Evolutionary conservation across 2,888 invertebrate species (phyloP).

Genomic region (Drosophila testacea): DNA sequence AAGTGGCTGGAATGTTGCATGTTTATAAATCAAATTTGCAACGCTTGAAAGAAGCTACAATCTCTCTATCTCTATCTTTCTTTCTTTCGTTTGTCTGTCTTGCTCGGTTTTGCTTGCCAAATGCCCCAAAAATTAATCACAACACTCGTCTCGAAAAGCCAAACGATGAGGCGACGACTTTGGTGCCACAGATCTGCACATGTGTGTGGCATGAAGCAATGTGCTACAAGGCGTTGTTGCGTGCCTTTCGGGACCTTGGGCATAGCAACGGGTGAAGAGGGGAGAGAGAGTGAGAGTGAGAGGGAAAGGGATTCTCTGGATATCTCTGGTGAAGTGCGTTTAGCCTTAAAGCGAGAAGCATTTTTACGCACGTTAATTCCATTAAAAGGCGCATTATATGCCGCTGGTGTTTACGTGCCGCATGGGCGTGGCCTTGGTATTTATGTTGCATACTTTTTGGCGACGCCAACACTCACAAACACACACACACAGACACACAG

Average conservation of each 20-base stretch:
- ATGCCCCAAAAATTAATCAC: slow-evolving; percentile 59
- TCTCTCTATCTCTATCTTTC: background rate
- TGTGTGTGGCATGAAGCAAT: slow-evolving; percentile 24
- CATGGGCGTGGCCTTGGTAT: slow-evolving; percentile 53
- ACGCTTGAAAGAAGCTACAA: slow-evolving; percentile 17
- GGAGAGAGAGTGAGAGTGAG: too few relatives aligned
- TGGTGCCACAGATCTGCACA: slow-evolving; percentile 21
- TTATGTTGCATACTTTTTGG: slow-evolving; percentile 57
- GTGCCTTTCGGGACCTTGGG: background rate
- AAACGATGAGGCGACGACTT: slow-evolving; percentile 17
- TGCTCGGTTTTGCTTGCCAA: slow-evolving; percentile 19
- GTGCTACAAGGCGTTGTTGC: slow-evolving; percentile 18
- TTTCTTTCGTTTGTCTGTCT: background rate
- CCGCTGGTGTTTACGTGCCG: slow-evolving; percentile 45
- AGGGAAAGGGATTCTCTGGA: background rate
- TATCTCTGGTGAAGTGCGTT: slow-evolving; percentile 13
- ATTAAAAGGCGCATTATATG: slow-evolving; percentile 65
- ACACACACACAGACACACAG: background rate
- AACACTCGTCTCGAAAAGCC: slow-evolving; percentile 27
- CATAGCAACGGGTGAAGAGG: background rate
- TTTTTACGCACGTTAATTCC: slow-evolving; percentile 68
- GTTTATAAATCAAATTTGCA: slow-evolving; percentile 59
- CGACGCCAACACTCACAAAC: slow-evolving; percentile 22
- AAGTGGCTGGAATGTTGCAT: slow-evolving; percentile 53
- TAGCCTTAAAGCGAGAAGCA: slow-evolving; percentile 38